These are phyloP conservation scores for Dunckerocampus dactyliophorus DNA, from an alignment of 2,113 vertebrate genomes.

Conservation along the genomic window DNA sequence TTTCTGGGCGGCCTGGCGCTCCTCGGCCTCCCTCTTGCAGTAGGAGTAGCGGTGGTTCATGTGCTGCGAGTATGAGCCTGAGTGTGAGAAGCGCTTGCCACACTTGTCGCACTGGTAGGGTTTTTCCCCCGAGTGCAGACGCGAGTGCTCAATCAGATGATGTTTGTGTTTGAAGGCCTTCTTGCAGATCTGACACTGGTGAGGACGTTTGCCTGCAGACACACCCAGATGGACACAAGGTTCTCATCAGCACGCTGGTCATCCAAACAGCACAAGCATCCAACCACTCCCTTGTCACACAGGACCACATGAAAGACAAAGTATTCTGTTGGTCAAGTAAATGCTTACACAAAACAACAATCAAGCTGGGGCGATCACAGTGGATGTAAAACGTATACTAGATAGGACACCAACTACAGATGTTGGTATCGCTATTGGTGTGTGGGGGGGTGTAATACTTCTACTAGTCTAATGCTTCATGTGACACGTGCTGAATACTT, in stretches of 20 bases:
- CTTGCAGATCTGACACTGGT: slow-evolving; percentile 99
- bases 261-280: background rate
- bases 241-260: too few species aligned
- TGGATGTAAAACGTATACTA: slow-evolving; percentile 18
- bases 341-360: slow-evolving; percentile 33
- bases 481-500: too few species aligned
- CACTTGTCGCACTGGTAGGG: slow-evolving; percentile 99
- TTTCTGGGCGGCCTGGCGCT: slow-evolving; percentile 90
- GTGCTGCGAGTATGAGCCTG: slow-evolving; percentile 98
- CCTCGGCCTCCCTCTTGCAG: slow-evolving; percentile 98
- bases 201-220: slow-evolving; percentile 92
- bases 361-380: too few species aligned
- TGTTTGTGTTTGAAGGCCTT: slow-evolving; percentile 99
- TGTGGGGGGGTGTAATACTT: too few species aligned
- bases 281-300: background rate
- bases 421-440: too few species aligned
- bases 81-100: slow-evolving; percentile 98
- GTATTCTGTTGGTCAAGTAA: too few species aligned
- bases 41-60: slow-evolving; percentile 99
- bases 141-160: slow-evolving; percentile 97
- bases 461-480: too few species aligned
- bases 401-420: too few species aligned
- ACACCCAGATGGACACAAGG: slow-evolving; percentile 33
- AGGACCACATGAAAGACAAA: background rate
- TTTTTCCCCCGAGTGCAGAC: slow-evolving; percentile 98